phyloP scores from a whole-genome alignment of 1,140 invertebrate species.

The Macrosteles quadrilineatus region DNA sequence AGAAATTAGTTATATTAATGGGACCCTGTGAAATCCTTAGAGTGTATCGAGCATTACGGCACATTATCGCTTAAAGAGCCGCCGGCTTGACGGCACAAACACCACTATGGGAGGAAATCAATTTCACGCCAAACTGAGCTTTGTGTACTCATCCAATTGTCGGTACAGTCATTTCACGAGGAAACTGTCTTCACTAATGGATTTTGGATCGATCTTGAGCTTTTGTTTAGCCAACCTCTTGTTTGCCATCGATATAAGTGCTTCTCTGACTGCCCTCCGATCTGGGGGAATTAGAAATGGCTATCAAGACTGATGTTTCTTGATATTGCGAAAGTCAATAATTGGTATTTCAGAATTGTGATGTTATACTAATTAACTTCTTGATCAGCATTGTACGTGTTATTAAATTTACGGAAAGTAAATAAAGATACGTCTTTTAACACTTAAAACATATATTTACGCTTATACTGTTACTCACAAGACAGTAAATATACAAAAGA shows the following conservation, averaged over 20 bases:
- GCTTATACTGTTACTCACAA: no score
- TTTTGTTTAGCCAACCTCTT: constrained; percentile 12
- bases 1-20: constrained; percentile 15
- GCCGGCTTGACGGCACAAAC: constrained; percentile 22
- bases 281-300: no score
- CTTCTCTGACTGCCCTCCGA: background rate
- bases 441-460: no score
- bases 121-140: constrained; percentile 32
- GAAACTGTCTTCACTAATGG: constrained; percentile 27
- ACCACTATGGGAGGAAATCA: constrained; percentile 28
- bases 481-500: no score
- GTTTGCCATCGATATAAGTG: background rate
- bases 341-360: no score
- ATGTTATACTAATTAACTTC: no score
- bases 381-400: no score
- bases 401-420: no score
- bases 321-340: no score
- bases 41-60: constrained; percentile 23
- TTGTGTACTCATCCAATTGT: constrained; percentile 32
- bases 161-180: constrained; percentile 26
- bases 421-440: no score
- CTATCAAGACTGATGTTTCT: no score
- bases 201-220: constrained; percentile 24
- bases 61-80: constrained; percentile 20
- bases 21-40: constrained; percentile 1